Base-by-base conservation (phyloP, 2,888 invertebrate genomes). In the Drosophila seclusa region DNA sequence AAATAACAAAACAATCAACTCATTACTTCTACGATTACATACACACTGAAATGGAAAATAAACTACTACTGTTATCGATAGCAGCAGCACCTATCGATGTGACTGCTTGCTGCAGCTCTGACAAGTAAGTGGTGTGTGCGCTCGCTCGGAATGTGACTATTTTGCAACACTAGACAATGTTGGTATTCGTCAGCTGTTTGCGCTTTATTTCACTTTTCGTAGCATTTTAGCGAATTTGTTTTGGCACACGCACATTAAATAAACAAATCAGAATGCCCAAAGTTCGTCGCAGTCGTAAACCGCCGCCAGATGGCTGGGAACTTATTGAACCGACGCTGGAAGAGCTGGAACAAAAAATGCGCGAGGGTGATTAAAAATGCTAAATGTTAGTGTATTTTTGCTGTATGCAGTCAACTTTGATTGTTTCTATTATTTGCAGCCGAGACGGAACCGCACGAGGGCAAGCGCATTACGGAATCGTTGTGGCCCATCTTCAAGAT, bases 231-330 rank as follows among this genome's bases (percentile, higher is more conserved):
- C 27, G 1, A 27, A 24, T 36, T 50, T 52, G 6, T 16, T 55
- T 55, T 49, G 1, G 2, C 16, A 32, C 52, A 32, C 21, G 32
- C 21, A 53, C 7, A 34, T 52, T 38, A 7, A 1, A 10, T 40
- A 31, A 42, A 27, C 87, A 62, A 49, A n/a, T 49, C 42, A 55
- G 45, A 54, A 97, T 98, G 98, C 98, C 98, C 0, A 98, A 98
- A 95, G 97, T 98, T 38, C 95, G 98, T 61, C 95, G 98, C 90
- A 98, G 97, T 83, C 96, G 97, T 68, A 98, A 98, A 93, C 95
- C 97, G 18, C 99, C 99, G 11, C 99, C 99, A 77, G 99, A 99
- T 93, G 99, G 99, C 62, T 99, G 99, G 99, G 99, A 99, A 93
- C 94, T 99, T 29, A 99, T 99, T 77, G 99, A 99, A 94, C 99